Base-by-base conservation (phyloP, 2,888 invertebrate genomes). In the Diabrotica balteata region DNA sequence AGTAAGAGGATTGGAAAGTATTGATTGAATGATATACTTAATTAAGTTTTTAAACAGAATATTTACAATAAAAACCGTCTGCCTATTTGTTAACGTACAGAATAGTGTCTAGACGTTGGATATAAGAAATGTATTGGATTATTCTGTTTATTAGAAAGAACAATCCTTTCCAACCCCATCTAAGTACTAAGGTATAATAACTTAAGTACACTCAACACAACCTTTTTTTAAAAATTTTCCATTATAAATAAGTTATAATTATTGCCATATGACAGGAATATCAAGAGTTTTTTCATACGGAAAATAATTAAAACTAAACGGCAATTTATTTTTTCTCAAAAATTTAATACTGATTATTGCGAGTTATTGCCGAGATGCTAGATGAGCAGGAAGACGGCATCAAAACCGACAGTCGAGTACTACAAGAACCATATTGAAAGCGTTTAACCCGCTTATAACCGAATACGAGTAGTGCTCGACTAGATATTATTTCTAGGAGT, bases 311-410 rank as follows among this genome's bases (percentile, higher is more conserved):
- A 58, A 54, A 54, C 43, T 55, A 60, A 71, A 70, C 59, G 61
- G 64, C 65, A 71, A 68, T 63, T 11, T 64, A 62, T 62, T 54
- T 57, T 45, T 61, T 66, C 66, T 70, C 60, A 61, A 73, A 71
- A 64, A 57, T 64, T 68, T 85, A 85, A 85, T 85, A 85, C 85
- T 85, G 85, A 84, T 85, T 86, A 86, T 86, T 86, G 86, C 86
- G 84, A 85, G 85, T 85, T 85, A 85, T 86, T 86, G 86, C 86
- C 85, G 71, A 83, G 83, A 83, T 82, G 82, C 83, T 81, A 80
- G 78, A 81, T 82, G 83, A 82, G 83, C 81, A 80, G 78, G 78
- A 59, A 79, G 78, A 78, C 70, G 71, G 76, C 76, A 75, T 72
- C 74, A 63, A 61, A 44, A 64, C 11, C n/a, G 11, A 22, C 53